Base-by-base conservation (phyloP, 1,140 invertebrate species). In the Diorhabda elongata region DNA sequence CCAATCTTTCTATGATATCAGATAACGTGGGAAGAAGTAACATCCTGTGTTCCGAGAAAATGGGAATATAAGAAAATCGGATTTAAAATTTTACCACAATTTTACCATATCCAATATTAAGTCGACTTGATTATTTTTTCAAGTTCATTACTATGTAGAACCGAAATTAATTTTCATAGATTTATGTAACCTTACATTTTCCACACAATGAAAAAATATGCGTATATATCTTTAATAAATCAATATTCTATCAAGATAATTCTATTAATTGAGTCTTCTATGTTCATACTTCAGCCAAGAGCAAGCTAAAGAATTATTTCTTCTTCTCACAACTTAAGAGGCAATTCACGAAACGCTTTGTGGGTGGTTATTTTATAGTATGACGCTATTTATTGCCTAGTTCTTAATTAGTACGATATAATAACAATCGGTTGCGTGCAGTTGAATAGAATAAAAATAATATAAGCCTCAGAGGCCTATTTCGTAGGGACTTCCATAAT, bases 301-400 rank as follows among this genome's bases (percentile, higher is more conserved):
- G 47, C 47, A n/a, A n/a, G n/a, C 47, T 26, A 52, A 52, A 52
- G 47, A 52, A 52, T 52, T 52, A 52, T 52, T 52, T 52, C 26
- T 26, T 52, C 6, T n/a, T 52, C n/a, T 52, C 6, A 52, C 47
- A 52, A n/a, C 47, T 52, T 52, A 52, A 52, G 47, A 52, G 47
- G 47, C 47, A 52, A 52, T 52, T 52, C 47, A 52, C 47, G 47
- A 52, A 52, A 52, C 47, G 47, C 47, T 52, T 52, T 52, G 47
- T 52, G 47, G 47, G 47, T 52, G 47, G 47, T 52, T 52, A n/a
- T 52, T 52, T 52, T 52, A 52, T 52, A 52, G 6, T 52, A 52
- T 52, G 47, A 52, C n/a, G 47, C 47, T 52, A 52, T 52, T 52
- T 52, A 52, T 52, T 52, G n/a, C 47, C 47, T 52, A 52, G 47